Conservation (phyloP, 2,888 invertebrate genomes). For the Siphlonurus alternatus region DNA sequence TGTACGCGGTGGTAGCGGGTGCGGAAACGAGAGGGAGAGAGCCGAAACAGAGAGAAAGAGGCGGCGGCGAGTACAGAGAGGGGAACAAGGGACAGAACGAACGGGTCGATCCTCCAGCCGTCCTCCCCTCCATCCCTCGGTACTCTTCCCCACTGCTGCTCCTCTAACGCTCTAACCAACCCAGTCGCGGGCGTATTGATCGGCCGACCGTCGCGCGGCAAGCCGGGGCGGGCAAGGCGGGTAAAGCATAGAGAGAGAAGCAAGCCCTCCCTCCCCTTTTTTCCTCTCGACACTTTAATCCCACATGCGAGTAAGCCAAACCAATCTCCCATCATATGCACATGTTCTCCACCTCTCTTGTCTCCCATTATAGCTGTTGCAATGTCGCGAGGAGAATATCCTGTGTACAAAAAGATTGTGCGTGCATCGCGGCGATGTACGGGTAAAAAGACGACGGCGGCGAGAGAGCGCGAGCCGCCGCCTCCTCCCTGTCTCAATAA, state of each 20-base stretch:
- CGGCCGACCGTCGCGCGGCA: conserved; percentile 17
- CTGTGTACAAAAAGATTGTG: too few species aligned
- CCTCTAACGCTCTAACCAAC: not conserved
- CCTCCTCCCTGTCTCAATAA: too few species aligned
- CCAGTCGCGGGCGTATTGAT: conserved; percentile 22
- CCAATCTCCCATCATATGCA: too few species aligned
- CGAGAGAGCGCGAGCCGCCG: too few species aligned
- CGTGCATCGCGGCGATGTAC: too few species aligned
- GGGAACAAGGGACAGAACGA: not conserved
- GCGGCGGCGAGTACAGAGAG: conserved; percentile 16
- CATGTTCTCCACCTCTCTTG: too few species aligned
- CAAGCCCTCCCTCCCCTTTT: not conserved
- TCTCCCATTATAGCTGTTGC: too few species aligned
- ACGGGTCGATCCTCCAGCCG: conserved; percentile 7
- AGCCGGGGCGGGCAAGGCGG: not conserved
- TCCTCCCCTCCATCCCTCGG: not conserved
- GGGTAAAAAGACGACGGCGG: too few species aligned
- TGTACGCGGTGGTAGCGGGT: conserved; percentile 10
- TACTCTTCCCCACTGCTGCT: not conserved
- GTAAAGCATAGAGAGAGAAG: conserved; percentile 3
- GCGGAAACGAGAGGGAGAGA: conserved; percentile 6
- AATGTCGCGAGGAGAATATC: too few species aligned
- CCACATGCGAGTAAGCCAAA: not conserved
- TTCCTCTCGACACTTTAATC: not conserved
- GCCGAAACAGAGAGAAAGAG: conserved; percentile 18